Evolutionary conservation across 2,113 vertebrate genomes (phyloP), one percentile per base, ranked within the genome.

Genomic region (Corythoichthys intestinalis): DNA sequence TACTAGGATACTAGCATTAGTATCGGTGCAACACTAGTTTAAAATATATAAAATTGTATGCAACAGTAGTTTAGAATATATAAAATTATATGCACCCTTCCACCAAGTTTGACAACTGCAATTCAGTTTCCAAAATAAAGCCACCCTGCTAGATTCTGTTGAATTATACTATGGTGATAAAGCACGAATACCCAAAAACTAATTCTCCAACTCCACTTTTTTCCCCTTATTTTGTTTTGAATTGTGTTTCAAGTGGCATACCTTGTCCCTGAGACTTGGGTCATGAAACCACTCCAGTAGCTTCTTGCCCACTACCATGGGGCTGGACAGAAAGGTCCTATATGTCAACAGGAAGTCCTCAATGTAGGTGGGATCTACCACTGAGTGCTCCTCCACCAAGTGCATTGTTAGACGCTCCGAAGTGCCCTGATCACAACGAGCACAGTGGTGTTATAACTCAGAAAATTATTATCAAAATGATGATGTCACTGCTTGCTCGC

Each of bases 261-360:
- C 97, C 96, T 99, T 98, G 93, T 98, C 97, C 96, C 97, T 98
- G 95, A 98, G 97, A 92, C 96, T 98, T 86, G 96, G 93, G 93
- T 98, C 97, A 77, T 97, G 96, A 88, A 98, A 99, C 97, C 97
- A 99, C 92, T 98, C 96, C 92, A 99, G 90, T 70, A 98, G 95
- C 92, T 96, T 98, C 88, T 94, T 96, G 78, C 97, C 97, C 90
- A 99, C 96, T 88, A 97, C 95, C 97, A 98, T 96, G 52, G 97
- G 96, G 92, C 96, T 96, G 77, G 96, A 96, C 85, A 99, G 94
- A 91, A 99, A 99, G 78, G 96, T 98, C 85, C 97, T 93, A 83
- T 98, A 99, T 0, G 97, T 99, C 69, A 99, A 88, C 66, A 99
- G 91, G 91, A 98, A 99, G 91, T 99, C 97, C 89, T 99, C 97